phyloP scores from a whole-genome alignment of 2,113 vertebrate species.

The Campylomormyrus numenius region DNA sequence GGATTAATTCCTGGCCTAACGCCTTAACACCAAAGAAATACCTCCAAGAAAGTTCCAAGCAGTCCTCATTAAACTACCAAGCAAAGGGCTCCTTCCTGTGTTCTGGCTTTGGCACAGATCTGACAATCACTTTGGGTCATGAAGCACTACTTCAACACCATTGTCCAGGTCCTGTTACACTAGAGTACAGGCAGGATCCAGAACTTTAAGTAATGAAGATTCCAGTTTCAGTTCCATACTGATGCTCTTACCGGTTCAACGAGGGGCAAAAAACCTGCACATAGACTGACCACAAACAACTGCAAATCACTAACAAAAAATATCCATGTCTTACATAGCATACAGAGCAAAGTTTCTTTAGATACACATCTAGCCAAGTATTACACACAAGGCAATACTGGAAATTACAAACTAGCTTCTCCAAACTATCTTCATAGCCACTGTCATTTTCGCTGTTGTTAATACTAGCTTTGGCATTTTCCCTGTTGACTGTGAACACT shows the following conservation, averaged over 20 bases:
- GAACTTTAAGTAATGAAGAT: background rate
- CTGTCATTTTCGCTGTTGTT: background rate
- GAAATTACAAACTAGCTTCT: background rate
- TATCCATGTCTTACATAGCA: background rate
- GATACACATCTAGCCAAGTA: background rate
- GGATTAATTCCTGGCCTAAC: constrained; percentile 10
- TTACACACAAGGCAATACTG: background rate
- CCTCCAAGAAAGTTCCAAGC: background rate
- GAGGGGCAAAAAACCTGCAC: background rate
- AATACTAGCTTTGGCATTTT: background rate
- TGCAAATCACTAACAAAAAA: background rate
- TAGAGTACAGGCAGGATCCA: background rate
- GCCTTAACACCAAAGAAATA: constrained; percentile 25
- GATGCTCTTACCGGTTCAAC: background rate
- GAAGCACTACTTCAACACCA: background rate
- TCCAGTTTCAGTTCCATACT: background rate
- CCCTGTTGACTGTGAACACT: background rate
- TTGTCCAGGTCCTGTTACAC: background rate
- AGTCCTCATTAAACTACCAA: background rate
- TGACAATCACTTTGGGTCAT: background rate
- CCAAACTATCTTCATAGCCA: background rate
- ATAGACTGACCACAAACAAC: background rate
- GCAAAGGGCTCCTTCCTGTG: background rate
- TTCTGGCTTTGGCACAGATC: background rate
- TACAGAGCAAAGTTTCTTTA: background rate